Conservation (phyloP, 2,797 vertebrate species). For the Gymnodraco acuticeps region DNA sequence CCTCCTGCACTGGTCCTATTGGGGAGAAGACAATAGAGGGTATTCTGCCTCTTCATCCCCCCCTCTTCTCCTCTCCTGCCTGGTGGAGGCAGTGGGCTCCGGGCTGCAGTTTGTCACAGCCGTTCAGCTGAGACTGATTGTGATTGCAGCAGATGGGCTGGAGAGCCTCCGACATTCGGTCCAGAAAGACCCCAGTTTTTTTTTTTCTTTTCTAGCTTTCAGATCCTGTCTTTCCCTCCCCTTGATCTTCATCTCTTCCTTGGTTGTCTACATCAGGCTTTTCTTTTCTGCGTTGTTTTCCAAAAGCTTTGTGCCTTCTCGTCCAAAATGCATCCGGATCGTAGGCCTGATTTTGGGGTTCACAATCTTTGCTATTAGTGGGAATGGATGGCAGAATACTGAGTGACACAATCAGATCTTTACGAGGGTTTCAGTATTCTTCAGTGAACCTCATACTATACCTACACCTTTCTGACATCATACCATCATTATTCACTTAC, state of each 20-base stretch:
- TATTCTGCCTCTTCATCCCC: constrained; percentile 54
- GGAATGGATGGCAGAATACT: neutral
- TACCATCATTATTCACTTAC: neutral
- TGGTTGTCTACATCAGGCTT: constrained; percentile 46
- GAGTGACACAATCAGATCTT: neutral
- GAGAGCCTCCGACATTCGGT: constrained; percentile 79
- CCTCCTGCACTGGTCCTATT: constrained; percentile 76
- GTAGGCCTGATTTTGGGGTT: neutral
- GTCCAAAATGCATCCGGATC: neutral
- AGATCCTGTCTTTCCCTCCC: constrained; percentile 31
- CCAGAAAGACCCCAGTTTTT: constrained; percentile 67
- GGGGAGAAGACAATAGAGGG: constrained; percentile 84
- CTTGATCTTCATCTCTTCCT: constrained; percentile 56
- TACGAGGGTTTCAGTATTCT: neutral
- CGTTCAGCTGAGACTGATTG: constrained; percentile 90
- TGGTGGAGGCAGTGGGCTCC: constrained; percentile 75
- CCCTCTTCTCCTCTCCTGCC: constrained; percentile 62
- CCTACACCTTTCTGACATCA: neutral
- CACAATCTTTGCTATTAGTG: neutral
- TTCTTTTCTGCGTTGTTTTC: constrained; percentile 31
- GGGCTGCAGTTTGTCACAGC: constrained; percentile 85
- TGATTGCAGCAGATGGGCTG: constrained; percentile 91
- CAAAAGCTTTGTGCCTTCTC: neutral
- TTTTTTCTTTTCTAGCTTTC: constrained; percentile 14
- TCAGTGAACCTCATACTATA: neutral